Base-by-base conservation (phyloP, 2,113 vertebrate genomes). In the Austrofundulus limnaeus region DNA sequence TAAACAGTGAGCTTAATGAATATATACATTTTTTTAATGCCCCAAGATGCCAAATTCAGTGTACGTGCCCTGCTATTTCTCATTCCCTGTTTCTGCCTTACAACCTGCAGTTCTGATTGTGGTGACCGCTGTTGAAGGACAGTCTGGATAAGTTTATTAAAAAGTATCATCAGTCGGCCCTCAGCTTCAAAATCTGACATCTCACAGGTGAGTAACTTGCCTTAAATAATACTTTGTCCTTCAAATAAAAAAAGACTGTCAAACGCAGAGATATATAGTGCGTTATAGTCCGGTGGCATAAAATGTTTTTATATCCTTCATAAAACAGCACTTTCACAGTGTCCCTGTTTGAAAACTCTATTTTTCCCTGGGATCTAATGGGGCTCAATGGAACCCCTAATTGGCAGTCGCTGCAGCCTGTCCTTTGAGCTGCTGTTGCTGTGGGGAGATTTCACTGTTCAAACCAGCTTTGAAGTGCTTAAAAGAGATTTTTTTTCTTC, bases 391-490 rank as follows among this genome's bases (percentile, higher is more conserved):
- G 89, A 94, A 88, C 80, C 92, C 90, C 84, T 95, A 95, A 96
- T 95, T 96, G 93, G 91, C 88, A 93, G 92, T 92, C 88, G 89
- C 82, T 91, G 89, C 70, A 85, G 75, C 50, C 60, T 67, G 86
- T 87, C 89, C 92, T 95, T 92, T 90, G 91, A 94, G 91, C 83
- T 90, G 82, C 8, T 15, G 87, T 92, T 92, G 91, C 91, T 91
- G 92, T 91, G 90, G 91, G 89, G 78, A 91, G 91, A 89, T 68
- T 83, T 90, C 90, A 90, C 73, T 55, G 88, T 85, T 83, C 92
- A 93, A 91, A 87, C 81, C 65, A 76, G 61, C 92, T 95, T 94
- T 95, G 92, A 95, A 93, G 90, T 91, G 92, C 87, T 86, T 87
- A 89, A 86, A 92, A 91, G 78, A 87, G 87, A 92, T 86, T 90